These are phyloP conservation scores for Colius striatus DNA, from an alignment of 2,113 vertebrate species.

Conservation along the genomic window DNA sequence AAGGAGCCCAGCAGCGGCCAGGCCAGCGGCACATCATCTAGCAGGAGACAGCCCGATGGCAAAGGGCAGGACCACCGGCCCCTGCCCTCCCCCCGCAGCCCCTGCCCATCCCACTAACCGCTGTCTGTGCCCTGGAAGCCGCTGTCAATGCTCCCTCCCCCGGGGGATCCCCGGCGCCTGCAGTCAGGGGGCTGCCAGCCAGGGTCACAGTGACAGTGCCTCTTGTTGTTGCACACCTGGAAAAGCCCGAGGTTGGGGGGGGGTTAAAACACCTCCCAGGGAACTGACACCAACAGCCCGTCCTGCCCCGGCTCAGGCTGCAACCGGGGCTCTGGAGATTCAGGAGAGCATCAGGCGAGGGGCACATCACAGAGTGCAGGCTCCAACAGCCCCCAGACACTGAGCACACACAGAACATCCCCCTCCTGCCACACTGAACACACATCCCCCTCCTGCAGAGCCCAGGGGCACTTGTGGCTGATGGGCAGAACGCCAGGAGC, in stretches of 20 bases:
- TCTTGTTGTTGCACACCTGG: constrained; percentile 60
- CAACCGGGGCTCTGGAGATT: too few relatives aligned
- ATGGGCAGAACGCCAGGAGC: not conserved
- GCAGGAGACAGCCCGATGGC: not conserved
- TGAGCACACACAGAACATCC: not conserved
- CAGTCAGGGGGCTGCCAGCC: constrained; percentile 63
- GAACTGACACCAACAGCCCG: not conserved
- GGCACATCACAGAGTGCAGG: fast-evolving
- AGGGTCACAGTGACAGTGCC: constrained; percentile 9
- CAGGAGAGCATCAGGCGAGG: not conserved
- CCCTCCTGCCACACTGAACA: not conserved
- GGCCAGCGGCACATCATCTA: fast-evolving
- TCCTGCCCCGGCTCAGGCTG: not conserved
- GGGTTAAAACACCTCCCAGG: too few relatives aligned
- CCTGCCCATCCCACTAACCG: constrained; percentile 1
- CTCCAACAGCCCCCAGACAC: fast-evolving
- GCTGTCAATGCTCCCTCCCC: not conserved
- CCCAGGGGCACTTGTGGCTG: fast-evolving
- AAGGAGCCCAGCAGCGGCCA: not conserved
- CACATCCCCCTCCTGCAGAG: not conserved
- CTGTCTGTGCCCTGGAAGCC: fast-evolving
- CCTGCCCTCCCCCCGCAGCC: too few relatives aligned
- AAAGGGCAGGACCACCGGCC: not conserved
- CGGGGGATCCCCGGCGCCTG: fast-evolving
- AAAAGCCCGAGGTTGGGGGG: too few relatives aligned